Percentiles rank a stretch among this genome's conserved stretches.
phyloP scores from a whole-genome alignment of 2,113 vertebrate species.

The Hydrolagus affinis region DNA sequence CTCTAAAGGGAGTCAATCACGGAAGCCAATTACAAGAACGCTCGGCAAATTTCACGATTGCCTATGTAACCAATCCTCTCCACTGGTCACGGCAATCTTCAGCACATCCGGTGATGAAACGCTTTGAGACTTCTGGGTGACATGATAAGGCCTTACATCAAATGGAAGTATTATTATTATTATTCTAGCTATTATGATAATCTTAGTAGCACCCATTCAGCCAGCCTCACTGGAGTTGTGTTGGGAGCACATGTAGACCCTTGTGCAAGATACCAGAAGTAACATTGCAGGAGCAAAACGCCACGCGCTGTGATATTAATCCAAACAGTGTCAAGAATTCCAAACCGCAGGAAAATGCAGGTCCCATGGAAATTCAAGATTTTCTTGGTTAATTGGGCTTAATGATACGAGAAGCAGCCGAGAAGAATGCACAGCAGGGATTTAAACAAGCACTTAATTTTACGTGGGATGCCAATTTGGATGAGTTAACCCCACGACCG shows the following conservation, averaged over 20 bases:
- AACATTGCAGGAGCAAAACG: neutral
- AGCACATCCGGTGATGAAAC: no score
- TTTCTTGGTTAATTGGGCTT: constrained; percentile 9
- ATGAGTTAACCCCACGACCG: constrained; percentile 13
- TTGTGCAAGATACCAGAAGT: neutral
- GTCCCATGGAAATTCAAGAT: constrained; percentile 8
- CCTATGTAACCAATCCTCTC: no score
- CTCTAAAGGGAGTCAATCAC: no score
- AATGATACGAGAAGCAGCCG: constrained; percentile 14
- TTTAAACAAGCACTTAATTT: constrained; percentile 29
- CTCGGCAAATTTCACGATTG: no score
- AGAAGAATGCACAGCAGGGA: constrained; percentile 16
- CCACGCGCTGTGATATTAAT: neutral
- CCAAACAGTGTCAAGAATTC: neutral
- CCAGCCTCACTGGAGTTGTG: neutral
- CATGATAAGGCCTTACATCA: no score
- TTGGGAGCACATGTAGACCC: no score
- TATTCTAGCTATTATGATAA: no score
- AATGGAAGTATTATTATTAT: no score
- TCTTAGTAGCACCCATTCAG: neutral
- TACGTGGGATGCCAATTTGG: constrained; percentile 7
- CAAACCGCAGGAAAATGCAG: neutral
- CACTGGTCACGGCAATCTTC: no score
- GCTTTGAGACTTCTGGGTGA: no score
- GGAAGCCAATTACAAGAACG: no score